These are phyloP conservation scores for Conus canariensis DNA, from an alignment of 2,888 invertebrate genomes.

Conservation along the genomic window DNA sequence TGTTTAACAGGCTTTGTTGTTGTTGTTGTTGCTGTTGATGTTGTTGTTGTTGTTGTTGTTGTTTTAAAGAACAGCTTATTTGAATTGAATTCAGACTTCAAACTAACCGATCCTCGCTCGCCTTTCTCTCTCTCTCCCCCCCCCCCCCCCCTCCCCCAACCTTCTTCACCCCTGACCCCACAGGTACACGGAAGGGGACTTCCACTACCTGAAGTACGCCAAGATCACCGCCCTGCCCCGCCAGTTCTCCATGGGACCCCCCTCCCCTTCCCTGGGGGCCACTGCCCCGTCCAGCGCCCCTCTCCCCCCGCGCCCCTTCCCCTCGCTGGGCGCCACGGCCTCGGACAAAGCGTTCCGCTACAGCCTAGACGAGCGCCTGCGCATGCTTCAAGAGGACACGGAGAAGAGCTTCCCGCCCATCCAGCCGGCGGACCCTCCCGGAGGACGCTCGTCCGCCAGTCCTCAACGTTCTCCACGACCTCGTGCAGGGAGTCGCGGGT, in stretches of 20 bases:
- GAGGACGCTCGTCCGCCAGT: not conserved
- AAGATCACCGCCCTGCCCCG: slow-evolving; percentile 63
- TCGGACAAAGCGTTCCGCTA: slow-evolving; percentile 39
- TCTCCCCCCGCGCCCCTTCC: not conserved
- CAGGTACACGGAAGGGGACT: slow-evolving; percentile 75
- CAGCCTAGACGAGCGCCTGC: slow-evolving; percentile 42
- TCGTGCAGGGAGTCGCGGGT: not conserved
- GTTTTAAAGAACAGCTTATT: too few species aligned
- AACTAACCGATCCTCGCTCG: not conserved
- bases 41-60: too few species aligned
- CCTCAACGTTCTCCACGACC: not conserved
- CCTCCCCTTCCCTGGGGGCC: not conserved
- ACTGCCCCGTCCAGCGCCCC: slow-evolving; percentile 28
- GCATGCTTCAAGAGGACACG: slow-evolving; percentile 29
- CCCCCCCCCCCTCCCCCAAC: not conserved
- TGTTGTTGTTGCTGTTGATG: too few species aligned
- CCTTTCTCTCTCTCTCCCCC: not conserved
- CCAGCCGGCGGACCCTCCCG: not conserved
- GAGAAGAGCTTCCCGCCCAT: slow-evolving; percentile 36
- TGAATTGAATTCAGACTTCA: too few species aligned
- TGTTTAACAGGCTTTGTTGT: too few species aligned
- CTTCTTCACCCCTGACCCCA: not conserved
- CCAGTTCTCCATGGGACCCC: slow-evolving; percentile 66
- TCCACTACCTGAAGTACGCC: slow-evolving; percentile 70
- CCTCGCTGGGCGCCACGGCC: slow-evolving; percentile 17